Evolutionary conservation across 2,888 invertebrate species (phyloP).

Genomic region (Cephus runcator): DNA sequence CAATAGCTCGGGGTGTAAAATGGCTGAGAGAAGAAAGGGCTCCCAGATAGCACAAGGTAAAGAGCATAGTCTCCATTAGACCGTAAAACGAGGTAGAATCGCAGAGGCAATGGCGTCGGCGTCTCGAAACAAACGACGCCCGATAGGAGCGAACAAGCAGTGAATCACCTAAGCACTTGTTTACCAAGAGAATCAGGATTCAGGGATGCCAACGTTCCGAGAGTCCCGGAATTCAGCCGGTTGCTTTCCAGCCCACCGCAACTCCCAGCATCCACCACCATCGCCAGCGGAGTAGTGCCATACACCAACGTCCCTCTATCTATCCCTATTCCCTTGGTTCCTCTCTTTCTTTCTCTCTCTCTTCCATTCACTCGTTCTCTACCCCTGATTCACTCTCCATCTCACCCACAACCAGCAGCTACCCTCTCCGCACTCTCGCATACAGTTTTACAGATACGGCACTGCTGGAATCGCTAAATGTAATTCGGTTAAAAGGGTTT

Average conservation of each 20-base stretch:
- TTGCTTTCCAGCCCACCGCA: conserved; percentile 9
- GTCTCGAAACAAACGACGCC: conserved; percentile 62
- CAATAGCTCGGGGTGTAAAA: not conserved
- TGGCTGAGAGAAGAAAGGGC: not conserved
- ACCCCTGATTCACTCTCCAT: conserved; percentile 1
- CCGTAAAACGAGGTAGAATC: conserved; percentile 60
- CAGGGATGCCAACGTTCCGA: conserved; percentile 54
- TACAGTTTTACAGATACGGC: conserved; percentile 35
- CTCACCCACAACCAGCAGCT: conserved; percentile 8
- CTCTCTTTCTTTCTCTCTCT: conserved; percentile 20
- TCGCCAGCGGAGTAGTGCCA: not conserved
- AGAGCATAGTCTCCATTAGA: conserved; percentile 46
- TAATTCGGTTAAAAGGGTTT: conserved; percentile 65
- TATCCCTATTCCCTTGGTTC: not conserved
- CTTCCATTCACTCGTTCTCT: conserved; percentile 2
- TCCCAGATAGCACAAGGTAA: not conserved
- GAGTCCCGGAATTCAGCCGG: conserved; percentile 48
- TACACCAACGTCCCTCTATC: not conserved
- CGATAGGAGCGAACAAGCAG: conserved; percentile 62
- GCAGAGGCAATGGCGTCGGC: conserved; percentile 53
- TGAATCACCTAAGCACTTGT: conserved; percentile 64
- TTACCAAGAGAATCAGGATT: conserved; percentile 63
- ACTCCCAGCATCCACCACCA: not conserved
- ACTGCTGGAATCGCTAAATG: conserved; percentile 63
- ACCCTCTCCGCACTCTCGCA: conserved; percentile 27